Percentiles rank a stretch among this genome's conserved stretches.
Evolutionary conservation across 2,888 invertebrate species (phyloP).

Genomic region (Diaphora mendica): DNA sequence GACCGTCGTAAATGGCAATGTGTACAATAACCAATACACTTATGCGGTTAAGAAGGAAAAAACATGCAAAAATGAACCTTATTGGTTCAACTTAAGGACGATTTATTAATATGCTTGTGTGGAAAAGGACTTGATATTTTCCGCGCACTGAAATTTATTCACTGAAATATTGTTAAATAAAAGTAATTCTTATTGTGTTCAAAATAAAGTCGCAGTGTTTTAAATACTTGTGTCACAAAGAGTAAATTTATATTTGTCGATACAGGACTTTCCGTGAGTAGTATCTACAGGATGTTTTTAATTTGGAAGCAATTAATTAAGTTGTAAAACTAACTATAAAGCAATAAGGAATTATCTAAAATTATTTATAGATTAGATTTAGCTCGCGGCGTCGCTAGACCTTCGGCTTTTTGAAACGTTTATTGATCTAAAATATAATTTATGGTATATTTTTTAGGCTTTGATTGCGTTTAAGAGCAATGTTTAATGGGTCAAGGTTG

Average conservation of each 20-base stretch:
- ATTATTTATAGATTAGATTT: slow-evolving; percentile 18
- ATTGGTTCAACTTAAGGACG: fast-evolving
- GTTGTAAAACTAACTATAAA: slow-evolving; percentile 20
- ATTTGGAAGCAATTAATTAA: slow-evolving; percentile 17
- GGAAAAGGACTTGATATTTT: slow-evolving; percentile 25
- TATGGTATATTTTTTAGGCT: slow-evolving; percentile 12
- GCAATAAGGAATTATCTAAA: slow-evolving; percentile 21
- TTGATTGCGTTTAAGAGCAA: slow-evolving; percentile 11
- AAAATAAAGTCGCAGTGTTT: slow-evolving; percentile 13
- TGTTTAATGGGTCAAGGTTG: slow-evolving; percentile 19
- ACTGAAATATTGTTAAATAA: neutral
- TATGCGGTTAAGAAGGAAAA: slow-evolving; percentile 11
- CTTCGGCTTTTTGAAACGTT: slow-evolving; percentile 17
- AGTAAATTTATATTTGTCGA: slow-evolving; percentile 29
- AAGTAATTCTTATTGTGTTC: neutral
- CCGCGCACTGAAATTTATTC: neutral
- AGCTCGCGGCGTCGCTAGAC: slow-evolving; percentile 15
- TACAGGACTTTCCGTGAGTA: slow-evolving; percentile 32
- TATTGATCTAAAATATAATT: slow-evolving; percentile 17
- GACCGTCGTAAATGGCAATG: slow-evolving; percentile 51
- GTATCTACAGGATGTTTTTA: slow-evolving; percentile 25
- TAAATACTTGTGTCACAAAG: neutral
- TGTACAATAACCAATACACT: slow-evolving; percentile 18
- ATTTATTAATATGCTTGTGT: neutral
- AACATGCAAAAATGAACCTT: slow-evolving; percentile 23